Evolutionary conservation across 2,888 invertebrate species (phyloP), one percentile per base, ranked within the genome.

Genomic region (Pristionchus mayeri): DNA sequence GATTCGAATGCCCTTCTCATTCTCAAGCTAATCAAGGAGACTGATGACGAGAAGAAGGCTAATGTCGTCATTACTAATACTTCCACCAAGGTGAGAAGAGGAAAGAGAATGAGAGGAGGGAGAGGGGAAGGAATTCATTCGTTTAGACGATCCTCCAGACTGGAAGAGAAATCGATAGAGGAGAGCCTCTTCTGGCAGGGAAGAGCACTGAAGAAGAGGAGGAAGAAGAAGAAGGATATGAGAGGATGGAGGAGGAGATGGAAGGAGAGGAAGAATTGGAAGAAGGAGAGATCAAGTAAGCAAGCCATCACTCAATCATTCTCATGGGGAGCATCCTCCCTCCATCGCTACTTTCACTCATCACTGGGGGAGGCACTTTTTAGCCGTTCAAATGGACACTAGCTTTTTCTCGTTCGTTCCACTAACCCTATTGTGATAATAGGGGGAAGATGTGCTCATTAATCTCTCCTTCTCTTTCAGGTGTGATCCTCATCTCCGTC

Each of bases 1-100:
- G 91, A 91, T 63, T 87, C 88, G 50, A 91, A 89, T 86, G 91
- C 90, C 21, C 71, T 91, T 44, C 87, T 91, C 30, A 86, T 91
- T 34, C 85, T 91, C 79, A 90, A 90, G 78, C 87, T 91, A 79
- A 90, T 91, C 80, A 90, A 89, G 71, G 90, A 91, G 67, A 86
- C 87, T 6, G 86, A 88, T 13, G 87, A 87, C 40, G 88, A 88
- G 24, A 86, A 87, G 27, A 86, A 86, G 82, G 88, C 88, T 13
- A 91, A 91, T 85, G 88, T 91, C 48, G 86, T 85, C 54, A 88
- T 90, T 52, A 86, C 87, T 21, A 85, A 86, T 57, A 84, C 88
- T n/a, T 89, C 89, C 13, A 86, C 85, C 37, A 90, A 90, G 87
- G 91, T 91, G 34, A 63, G 63, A 63, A 30, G 63, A 18, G 30